phyloP scores from a whole-genome alignment of 2,888 invertebrate species.

The Lycaena phlaeas region DNA sequence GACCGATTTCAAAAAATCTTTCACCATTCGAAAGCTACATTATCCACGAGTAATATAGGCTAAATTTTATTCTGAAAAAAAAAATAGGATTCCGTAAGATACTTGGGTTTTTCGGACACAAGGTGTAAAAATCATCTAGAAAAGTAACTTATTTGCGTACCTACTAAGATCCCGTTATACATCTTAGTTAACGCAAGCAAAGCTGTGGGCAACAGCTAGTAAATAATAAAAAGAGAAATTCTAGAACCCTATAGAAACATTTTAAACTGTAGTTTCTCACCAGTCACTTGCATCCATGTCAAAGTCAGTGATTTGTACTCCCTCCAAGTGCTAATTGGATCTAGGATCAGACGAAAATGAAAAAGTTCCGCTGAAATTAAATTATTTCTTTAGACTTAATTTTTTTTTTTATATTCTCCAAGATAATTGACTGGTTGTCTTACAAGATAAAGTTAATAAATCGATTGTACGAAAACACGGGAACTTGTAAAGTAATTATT shows the following conservation, averaged over 20 bases:
- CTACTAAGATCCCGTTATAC: no score
- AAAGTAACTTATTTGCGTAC: no score
- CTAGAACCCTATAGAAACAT: not conserved
- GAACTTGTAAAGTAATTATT: not conserved
- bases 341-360: conserved; percentile 7
- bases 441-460: not conserved
- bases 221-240: no score
- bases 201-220: no score
- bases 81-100: no score
- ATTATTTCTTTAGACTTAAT: conserved; percentile 7
- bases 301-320: conserved; percentile 15
- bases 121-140: no score
- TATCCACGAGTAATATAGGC: no score
- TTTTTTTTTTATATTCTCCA: not conserved
- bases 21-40: no score
- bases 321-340: conserved; percentile 15
- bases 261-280: not conserved
- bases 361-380: conserved; percentile 8
- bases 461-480: not conserved
- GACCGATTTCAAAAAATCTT: no score
- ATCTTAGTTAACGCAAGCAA: no score
- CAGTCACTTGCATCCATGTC: conserved; percentile 6
- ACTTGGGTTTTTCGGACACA: no score
- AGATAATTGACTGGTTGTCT: not conserved
- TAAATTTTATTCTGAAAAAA: no score